Evolutionary conservation across 2,888 invertebrate species (phyloP).

Genomic region (Xylophagus ater): DNA sequence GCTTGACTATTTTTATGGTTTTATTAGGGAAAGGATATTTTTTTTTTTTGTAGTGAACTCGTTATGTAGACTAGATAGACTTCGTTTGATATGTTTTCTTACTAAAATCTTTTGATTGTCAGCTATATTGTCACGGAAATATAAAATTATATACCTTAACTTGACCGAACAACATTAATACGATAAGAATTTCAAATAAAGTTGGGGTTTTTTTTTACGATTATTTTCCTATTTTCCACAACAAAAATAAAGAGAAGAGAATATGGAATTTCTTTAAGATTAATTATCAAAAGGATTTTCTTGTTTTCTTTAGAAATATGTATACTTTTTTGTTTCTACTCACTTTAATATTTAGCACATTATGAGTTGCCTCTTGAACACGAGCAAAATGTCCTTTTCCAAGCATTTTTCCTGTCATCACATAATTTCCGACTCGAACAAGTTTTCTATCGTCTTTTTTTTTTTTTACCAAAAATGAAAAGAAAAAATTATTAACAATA

Average conservation of each 20-base stretch:
- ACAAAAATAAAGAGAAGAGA: background rate
- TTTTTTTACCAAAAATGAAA: background rate
- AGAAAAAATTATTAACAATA: too few species aligned
- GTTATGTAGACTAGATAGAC: too few species aligned
- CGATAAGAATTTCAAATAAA: too few species aligned
- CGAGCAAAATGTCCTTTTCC: conserved; percentile 68
- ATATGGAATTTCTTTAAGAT: background rate
- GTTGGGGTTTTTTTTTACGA: background rate
- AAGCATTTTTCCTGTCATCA: conserved; percentile 55
- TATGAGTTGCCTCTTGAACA: conserved; percentile 62
- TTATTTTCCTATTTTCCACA: background rate
- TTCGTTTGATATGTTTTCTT: too few species aligned
- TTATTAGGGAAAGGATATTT: too few species aligned
- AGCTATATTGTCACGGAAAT: too few species aligned
- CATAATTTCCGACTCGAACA: conserved; percentile 56
- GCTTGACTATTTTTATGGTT: too few species aligned
- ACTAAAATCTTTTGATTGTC: too few species aligned
- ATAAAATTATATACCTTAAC: too few species aligned
- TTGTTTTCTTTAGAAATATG: background rate
- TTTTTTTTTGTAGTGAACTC: too few species aligned
- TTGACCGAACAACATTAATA: too few species aligned
- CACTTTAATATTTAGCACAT: conserved; percentile 57
- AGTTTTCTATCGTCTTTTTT: conserved; percentile 32
- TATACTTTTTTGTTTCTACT: conserved; percentile 16
- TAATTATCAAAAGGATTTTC: background rate